phyloP scores from a whole-genome alignment of 2,797 vertebrate species.

The Onychomys leucogaster region DNA sequence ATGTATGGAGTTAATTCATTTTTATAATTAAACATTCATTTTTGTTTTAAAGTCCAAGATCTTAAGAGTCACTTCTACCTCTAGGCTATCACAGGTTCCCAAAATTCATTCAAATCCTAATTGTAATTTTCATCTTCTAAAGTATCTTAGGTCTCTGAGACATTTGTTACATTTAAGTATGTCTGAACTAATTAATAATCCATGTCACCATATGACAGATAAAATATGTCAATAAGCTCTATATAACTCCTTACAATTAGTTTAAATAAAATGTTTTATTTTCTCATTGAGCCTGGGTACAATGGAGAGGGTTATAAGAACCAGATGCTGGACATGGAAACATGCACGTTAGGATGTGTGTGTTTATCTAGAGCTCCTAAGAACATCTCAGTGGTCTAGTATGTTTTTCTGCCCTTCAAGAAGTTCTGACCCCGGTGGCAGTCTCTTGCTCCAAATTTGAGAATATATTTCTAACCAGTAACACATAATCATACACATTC shows the following conservation, averaged over 20 bases:
- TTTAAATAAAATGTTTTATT: slow-evolving; percentile 75
- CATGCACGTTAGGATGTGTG: not conserved
- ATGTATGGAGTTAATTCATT: slow-evolving; percentile 67
- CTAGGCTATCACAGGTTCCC: slow-evolving; percentile 65
- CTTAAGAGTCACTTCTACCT: slow-evolving; percentile 47
- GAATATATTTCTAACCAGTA: slow-evolving; percentile 62
- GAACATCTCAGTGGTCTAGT: not conserved
- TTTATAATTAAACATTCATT: slow-evolving; percentile 75
- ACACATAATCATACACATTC: slow-evolving; percentile 56
- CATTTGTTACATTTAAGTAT: slow-evolving; percentile 77
- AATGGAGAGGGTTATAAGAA: not conserved
- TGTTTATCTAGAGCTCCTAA: slow-evolving; percentile 15
- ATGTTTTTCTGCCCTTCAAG: slow-evolving; percentile 15
- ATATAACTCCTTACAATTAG: slow-evolving; percentile 60
- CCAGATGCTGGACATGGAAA: not conserved
- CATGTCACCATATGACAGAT: slow-evolving; percentile 59
- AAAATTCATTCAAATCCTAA: slow-evolving; percentile 70
- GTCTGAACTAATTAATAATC: slow-evolving; percentile 81
- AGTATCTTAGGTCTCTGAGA: slow-evolving; percentile 66
- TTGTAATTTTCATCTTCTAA: slow-evolving; percentile 71
- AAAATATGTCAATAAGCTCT: slow-evolving; percentile 63
- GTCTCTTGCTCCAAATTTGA: slow-evolving; percentile 54
- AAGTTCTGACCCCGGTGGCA: slow-evolving; percentile 39
- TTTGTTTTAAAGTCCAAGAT: slow-evolving; percentile 72
- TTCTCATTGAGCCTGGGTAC: not conserved